phyloP scores from a whole-genome alignment of 2,797 vertebrate species.

The Microctenopoma stevenorrisi region DNA sequence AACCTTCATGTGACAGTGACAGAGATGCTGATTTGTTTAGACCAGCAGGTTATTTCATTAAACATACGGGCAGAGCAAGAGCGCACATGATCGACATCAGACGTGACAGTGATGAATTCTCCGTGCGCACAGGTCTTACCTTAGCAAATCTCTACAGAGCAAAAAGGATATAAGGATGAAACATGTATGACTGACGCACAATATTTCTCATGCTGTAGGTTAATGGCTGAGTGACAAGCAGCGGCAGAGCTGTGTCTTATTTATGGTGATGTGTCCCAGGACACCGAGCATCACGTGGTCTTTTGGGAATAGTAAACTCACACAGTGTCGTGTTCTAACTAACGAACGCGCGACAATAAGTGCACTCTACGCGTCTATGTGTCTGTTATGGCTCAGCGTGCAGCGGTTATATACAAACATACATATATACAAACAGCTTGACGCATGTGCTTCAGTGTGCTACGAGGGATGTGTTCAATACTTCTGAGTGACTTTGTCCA shows the following conservation, averaged over 20 bases:
- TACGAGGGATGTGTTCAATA: slow-evolving; percentile 50
- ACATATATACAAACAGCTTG: background rate
- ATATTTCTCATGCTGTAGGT: slow-evolving; percentile 19
- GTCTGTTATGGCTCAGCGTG: background rate
- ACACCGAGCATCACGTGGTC: background rate
- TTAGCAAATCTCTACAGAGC: slow-evolving; percentile 36
- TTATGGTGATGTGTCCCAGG: background rate
- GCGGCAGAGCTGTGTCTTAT: background rate
- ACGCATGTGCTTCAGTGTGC: slow-evolving; percentile 15
- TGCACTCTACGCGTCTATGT: background rate
- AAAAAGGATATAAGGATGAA: slow-evolving; percentile 58
- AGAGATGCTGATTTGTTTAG: slow-evolving; percentile 69
- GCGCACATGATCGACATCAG: slow-evolving; percentile 51
- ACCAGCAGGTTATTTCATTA: slow-evolving; percentile 75
- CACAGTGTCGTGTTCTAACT: background rate
- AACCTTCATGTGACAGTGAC: slow-evolving; percentile 66
- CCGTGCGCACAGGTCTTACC: slow-evolving; percentile 33
- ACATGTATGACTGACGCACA: slow-evolving; percentile 37
- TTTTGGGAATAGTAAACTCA: slow-evolving; percentile 10
- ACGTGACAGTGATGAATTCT: slow-evolving; percentile 74
- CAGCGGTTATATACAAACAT: background rate
- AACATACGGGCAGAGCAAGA: slow-evolving; percentile 56
- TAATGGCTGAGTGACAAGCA: slow-evolving; percentile 37
- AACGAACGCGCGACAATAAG: slow-evolving; percentile 22
- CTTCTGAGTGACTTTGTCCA: slow-evolving; percentile 68